A percentile compares a stretch with the other conserved stretches of the same genome.
These are phyloP conservation scores for Ictalurus furcatus DNA, from an alignment of 2,113 vertebrate species.

Conservation along the genomic window DNA sequence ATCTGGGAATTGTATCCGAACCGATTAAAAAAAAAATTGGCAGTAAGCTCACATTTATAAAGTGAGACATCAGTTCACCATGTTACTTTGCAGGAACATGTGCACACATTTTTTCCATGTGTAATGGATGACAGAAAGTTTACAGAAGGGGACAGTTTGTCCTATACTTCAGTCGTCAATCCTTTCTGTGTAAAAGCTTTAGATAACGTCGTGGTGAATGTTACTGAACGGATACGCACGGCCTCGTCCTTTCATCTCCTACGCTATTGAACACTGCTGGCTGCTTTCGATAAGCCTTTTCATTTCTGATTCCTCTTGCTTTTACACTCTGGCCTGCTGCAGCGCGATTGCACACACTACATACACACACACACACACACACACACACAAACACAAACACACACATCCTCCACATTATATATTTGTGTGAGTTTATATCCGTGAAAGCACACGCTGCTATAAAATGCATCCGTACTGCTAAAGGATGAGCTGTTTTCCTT, in stretches of 20 bases:
- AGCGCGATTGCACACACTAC: background rate
- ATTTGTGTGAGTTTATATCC: background rate
- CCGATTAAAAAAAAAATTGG: background rate
- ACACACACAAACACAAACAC: too few relatives aligned
- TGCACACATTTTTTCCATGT: background rate
- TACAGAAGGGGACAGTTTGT: background rate
- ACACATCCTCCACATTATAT: background rate
- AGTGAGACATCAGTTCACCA: background rate
- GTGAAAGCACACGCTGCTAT: background rate
- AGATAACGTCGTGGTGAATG: slow-evolving; percentile 4
- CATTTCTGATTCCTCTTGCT: background rate
- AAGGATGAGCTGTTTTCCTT: background rate
- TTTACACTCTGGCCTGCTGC: background rate
- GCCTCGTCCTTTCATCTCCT: slow-evolving; percentile 31
- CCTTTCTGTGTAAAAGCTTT: slow-evolving; percentile 8
- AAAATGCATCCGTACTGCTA: background rate
- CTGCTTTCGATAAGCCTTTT: slow-evolving; percentile 17
- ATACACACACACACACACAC: background rate
- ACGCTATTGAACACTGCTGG: background rate
- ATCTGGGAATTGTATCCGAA: background rate
- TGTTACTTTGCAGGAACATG: background rate
- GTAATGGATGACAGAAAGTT: background rate
- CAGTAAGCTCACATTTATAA: background rate
- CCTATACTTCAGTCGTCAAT: background rate
- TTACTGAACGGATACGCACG: background rate